Evolutionary conservation across 2,888 invertebrate species (phyloP).

Genomic region (Amphipoea lucens): DNA sequence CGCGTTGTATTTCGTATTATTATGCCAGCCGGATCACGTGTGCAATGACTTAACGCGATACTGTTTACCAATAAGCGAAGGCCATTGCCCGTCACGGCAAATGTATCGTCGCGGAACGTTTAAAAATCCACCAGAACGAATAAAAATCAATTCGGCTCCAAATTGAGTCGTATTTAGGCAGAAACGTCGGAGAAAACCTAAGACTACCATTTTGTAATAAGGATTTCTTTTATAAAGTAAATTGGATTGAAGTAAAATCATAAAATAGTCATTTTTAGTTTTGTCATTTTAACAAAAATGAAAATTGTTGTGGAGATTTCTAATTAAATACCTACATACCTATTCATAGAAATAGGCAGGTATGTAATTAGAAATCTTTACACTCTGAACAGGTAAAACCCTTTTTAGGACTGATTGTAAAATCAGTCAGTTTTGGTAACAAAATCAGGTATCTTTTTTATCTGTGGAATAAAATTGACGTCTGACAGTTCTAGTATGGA

Average conservation of each 20-base stretch:
- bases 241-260: not conserved
- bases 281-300: not conserved
- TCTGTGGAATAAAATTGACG: no score
- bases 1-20: slow-evolving; percentile 56
- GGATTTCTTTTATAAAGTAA: slow-evolving; percentile 11
- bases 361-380: not conserved
- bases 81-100: slow-evolving; percentile 35
- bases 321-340: no score
- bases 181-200: slow-evolving; percentile 9
- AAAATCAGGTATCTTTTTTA: no score
- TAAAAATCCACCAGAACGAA: slow-evolving; percentile 15
- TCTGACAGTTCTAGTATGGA: no score
- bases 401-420: no score
- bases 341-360: no score
- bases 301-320: not conserved
- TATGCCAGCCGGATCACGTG: slow-evolving; percentile 48
- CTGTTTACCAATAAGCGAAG: slow-evolving; percentile 57
- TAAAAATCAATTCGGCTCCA: not conserved
- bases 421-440: no score
- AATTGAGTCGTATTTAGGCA: not conserved
- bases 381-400: not conserved
- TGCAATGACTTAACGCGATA: slow-evolving; percentile 49
- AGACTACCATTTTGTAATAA: not conserved
- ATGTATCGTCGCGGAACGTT: slow-evolving; percentile 21
- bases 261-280: not conserved